Conservation (phyloP, 2,888 invertebrate genomes). For the Dioctria linearis region DNA sequence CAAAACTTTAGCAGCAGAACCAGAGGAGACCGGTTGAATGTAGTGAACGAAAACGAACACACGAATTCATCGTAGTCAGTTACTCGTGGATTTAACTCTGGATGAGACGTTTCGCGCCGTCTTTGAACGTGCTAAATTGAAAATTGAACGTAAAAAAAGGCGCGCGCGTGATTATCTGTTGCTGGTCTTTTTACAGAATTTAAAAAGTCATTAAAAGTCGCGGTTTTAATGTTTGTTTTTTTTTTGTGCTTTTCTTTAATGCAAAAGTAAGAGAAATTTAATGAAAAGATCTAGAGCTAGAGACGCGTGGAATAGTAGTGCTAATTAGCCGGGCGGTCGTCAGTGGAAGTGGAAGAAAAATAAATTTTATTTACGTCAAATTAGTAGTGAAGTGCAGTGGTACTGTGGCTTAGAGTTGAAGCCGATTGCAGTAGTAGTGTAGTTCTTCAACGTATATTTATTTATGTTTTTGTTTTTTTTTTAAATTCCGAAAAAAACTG, state of each 20-base stretch:
- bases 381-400: conserved; percentile 5
- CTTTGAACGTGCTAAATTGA: neutral
- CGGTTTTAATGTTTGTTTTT: too few relatives aligned
- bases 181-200: too few relatives aligned
- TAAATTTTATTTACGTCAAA: neutral
- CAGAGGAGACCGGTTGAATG: conserved; percentile 40
- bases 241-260: too few relatives aligned
- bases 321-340: neutral
- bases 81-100: conserved; percentile 37
- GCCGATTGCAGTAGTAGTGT: too few relatives aligned
- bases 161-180: conserved; percentile 18
- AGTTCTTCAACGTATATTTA: too few relatives aligned
- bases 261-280: too few relatives aligned
- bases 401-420: neutral
- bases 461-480: too few relatives aligned
- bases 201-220: too few relatives aligned
- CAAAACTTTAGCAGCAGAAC: neutral
- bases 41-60: neutral
- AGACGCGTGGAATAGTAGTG: neutral
- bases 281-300: neutral
- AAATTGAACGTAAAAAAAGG: conserved; percentile 42
- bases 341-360: neutral
- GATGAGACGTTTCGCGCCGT: conserved; percentile 19
- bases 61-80: conserved; percentile 8
- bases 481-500: conserved; percentile 3